These are phyloP conservation scores for Altica lythri DNA, from an alignment of 2,888 invertebrate species.

Conservation along the genomic window DNA sequence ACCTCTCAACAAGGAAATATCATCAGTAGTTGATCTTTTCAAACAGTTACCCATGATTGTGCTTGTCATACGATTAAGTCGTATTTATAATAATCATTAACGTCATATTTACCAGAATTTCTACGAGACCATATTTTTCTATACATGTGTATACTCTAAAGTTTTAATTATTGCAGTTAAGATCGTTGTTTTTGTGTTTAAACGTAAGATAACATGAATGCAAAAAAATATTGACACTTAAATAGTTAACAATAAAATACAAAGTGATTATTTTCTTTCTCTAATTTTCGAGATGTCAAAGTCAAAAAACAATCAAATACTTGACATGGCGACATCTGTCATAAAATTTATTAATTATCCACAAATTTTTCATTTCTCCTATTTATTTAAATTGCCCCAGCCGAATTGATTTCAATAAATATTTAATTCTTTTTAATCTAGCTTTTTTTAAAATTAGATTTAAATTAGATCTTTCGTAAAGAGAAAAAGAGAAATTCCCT, in stretches of 20 bases:
- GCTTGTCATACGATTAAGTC: constrained; percentile 50
- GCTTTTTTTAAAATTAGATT: no score
- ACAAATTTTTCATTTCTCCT: background rate
- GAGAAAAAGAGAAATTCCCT: no score
- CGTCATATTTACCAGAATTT: constrained; percentile 37
- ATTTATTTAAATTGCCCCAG: no score
- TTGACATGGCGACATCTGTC: constrained; percentile 18
- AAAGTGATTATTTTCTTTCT: constrained; percentile 36
- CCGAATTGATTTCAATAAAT: no score
- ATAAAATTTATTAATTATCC: constrained; percentile 1
- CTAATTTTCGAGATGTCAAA: constrained; percentile 34
- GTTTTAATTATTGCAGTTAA: constrained; percentile 27
- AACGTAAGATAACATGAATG: constrained; percentile 33
- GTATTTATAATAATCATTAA: constrained; percentile 39
- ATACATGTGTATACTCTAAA: constrained; percentile 35
- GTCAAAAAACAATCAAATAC: constrained; percentile 16
- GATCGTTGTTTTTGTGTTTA: constrained; percentile 30
- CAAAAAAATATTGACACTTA: constrained; percentile 38
- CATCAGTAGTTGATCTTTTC: constrained; percentile 68
- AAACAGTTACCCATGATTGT: constrained; percentile 72
- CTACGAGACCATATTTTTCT: constrained; percentile 35
- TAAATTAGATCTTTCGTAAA: no score
- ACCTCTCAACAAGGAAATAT: constrained; percentile 66
- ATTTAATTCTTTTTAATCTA: no score
- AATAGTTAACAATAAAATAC: constrained; percentile 39